Base-by-base conservation (phyloP, 2,888 invertebrate genomes). In the Lochmaea capreae region DNA sequence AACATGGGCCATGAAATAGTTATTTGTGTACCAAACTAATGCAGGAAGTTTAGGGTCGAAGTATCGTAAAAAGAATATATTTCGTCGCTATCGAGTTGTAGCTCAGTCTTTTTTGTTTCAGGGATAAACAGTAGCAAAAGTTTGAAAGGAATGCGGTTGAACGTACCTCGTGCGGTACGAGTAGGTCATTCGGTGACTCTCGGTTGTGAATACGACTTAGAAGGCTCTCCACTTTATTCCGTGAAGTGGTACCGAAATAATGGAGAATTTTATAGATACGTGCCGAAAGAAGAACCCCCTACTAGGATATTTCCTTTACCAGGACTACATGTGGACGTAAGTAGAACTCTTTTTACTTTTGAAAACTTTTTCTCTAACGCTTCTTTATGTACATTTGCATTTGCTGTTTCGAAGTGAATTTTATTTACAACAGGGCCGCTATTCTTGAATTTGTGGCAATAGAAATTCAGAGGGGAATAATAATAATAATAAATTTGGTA, bases 201-300 rank as follows among this genome's bases (percentile, higher is more conserved):
- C 54, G 84, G 85, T 74, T 87, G 87, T 78, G 86, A 87, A 79
- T 87, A 87, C 81, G 87, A 87, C 78, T 80, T 87, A 71, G 86
- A 87, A 74, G 85, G 84, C 72, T 92, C 92, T 0, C 90, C 90
- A 0, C 89, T 94, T 6, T 94, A 94, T 87, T 91, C 93, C 76
- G 92, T 94, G 83, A 91, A 93, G 85, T 94, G 94, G 94, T 94
- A 93, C 87, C 89, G 92, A 74, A 91, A 92, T 4, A 91, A 91
- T 77, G 90, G 90, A 8, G 94, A 94, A 87, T 94, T 94, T 89
- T 94, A 93, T 87, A 89, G 93, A 82, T 94, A 89, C 83, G 91
- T 93, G 75, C 94, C 94, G 6, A 90, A 93, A 72, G 93, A 93
- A 81, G 89, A 90, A 83, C 93, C 93, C 0, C 92, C 93, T 0